These are phyloP conservation scores for Drosophila mauritiana DNA, from an alignment of 1,140 invertebrate genomes.

Conservation along the genomic window DNA sequence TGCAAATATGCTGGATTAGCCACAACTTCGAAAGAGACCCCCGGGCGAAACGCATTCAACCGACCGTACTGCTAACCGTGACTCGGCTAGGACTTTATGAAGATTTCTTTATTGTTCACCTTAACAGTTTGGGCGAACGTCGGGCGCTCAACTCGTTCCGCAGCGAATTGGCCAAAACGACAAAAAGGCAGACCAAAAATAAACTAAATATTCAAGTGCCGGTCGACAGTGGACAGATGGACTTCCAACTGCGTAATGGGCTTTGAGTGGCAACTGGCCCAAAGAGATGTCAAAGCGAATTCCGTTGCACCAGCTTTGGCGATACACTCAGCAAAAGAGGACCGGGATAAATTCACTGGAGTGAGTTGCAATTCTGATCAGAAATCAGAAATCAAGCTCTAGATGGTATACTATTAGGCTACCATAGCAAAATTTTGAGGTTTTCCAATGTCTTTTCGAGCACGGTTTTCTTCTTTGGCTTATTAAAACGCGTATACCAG, in stretches of 20 bases:
- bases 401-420: too few species aligned
- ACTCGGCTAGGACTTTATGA: conserved; percentile 1
- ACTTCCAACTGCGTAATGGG: neutral
- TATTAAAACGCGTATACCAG: too few species aligned
- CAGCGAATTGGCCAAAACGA: conserved; percentile 1
- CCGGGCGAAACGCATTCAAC: conserved; percentile 17
- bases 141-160: neutral
- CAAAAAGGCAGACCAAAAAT: conserved; percentile 12
- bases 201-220: neutral
- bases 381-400: too few species aligned
- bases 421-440: neutral
- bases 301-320: neutral
- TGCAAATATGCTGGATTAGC: conserved; percentile 55
- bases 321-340: neutral
- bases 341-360: too few species aligned
- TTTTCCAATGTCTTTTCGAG: too few species aligned
- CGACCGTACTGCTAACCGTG: conserved; percentile 27
- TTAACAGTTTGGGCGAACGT: neutral
- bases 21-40: neutral
- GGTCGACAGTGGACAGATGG: conserved; percentile 5
- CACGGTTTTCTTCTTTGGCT: too few species aligned
- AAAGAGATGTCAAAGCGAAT: conserved; percentile 1
- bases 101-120: neutral
- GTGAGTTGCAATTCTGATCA: too few species aligned
- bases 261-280: conserved; percentile 22